Conservation (phyloP, 2,113 vertebrate species). For the Chrysochloris asiatica region DNA sequence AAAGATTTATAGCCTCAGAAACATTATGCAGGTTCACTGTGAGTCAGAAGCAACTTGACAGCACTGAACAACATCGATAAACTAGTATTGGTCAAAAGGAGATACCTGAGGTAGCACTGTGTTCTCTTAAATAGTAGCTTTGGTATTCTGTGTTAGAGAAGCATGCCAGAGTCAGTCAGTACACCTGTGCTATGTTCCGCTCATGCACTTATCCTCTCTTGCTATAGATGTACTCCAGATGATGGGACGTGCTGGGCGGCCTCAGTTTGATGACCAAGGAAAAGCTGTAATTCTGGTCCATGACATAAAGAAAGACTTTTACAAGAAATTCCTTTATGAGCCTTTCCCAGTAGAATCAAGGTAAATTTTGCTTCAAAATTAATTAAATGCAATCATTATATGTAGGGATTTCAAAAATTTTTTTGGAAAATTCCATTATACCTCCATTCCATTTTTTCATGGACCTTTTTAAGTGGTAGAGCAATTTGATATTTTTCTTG, state of each 20-base stretch:
- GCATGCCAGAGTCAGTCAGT: neutral
- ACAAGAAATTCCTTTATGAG: constrained; percentile 99
- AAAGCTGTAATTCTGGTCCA: constrained; percentile 99
- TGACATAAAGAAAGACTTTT: constrained; percentile 99
- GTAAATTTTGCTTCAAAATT: constrained; percentile 81
- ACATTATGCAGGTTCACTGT: no score
- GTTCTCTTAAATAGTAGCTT: neutral
- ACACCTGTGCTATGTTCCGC: neutral
- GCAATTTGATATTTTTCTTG: constrained; percentile 18
- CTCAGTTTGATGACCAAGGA: constrained; percentile 98
- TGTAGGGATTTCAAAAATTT: no score
- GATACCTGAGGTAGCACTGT: neutral
- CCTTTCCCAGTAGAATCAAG: constrained; percentile 99
- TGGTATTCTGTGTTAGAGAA: constrained; percentile 36
- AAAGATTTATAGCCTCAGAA: no score
- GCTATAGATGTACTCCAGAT: constrained; percentile 97
- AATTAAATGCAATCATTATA: neutral
- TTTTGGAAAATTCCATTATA: neutral
- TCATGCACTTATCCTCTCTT: constrained; percentile 54
- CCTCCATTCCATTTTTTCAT: no score
- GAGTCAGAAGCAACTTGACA: no score
- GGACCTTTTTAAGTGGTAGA: neutral
- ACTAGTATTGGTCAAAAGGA: no score
- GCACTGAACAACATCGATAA: no score
- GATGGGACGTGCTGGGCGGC: constrained; percentile 98